Evolutionary conservation across 2,113 vertebrate species (phyloP).

Genomic region (Polypterus senegalus): DNA sequence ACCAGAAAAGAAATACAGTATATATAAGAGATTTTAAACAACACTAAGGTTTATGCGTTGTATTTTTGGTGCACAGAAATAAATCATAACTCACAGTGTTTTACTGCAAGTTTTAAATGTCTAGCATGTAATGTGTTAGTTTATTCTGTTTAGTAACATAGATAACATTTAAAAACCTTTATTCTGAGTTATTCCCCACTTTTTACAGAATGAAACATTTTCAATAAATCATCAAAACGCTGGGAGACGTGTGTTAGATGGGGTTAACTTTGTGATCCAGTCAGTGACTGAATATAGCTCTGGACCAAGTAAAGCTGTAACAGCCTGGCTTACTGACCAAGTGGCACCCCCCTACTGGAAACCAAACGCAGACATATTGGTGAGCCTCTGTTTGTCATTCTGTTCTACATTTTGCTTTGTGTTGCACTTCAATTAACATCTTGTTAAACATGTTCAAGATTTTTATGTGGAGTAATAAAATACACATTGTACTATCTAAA

Average conservation of each 20-base stretch:
- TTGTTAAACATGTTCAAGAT: no score
- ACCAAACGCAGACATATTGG: conserved; percentile 53
- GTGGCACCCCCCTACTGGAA: conserved; percentile 66
- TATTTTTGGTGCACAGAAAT: no score
- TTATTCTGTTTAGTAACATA: no score
- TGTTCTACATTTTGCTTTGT: background rate
- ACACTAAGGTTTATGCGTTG: no score
- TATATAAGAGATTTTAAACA: no score
- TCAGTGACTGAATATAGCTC: conserved; percentile 57
- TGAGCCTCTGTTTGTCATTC: conserved; percentile 27
- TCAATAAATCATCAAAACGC: conserved; percentile 57
- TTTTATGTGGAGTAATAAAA: no score
- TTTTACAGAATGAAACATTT: conserved; percentile 43
- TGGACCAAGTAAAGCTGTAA: conserved; percentile 54
- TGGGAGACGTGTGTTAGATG: conserved; percentile 59
- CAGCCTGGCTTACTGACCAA: conserved; percentile 60
- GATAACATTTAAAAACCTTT: no score
- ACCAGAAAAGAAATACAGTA: no score
- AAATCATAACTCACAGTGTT: no score
- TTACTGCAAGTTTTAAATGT: no score
- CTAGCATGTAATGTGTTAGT: no score
- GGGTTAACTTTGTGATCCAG: conserved; percentile 55
- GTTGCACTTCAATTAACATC: background rate
- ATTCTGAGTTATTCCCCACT: background rate
- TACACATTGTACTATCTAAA: no score